phyloP scores from a whole-genome alignment of 2,113 vertebrate species.

The Pachyramphus minor region DNA sequence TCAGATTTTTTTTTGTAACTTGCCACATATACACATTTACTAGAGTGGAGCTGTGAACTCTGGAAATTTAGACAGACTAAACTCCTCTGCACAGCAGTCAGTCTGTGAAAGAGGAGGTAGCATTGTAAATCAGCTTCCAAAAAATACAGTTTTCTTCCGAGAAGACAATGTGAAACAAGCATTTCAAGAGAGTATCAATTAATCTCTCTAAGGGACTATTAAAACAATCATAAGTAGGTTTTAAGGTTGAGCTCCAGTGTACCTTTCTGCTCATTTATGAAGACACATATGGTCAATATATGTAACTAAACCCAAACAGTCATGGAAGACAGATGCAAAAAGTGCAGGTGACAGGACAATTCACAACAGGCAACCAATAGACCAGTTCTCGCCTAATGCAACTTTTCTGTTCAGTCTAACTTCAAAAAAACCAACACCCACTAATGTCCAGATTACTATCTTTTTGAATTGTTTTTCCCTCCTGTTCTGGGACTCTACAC shows the following conservation, averaged over 20 bases:
- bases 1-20: neutral
- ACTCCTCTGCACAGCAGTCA: neutral
- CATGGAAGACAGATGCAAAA: neutral
- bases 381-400: neutral
- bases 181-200: neutral
- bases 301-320: neutral
- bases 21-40: neutral
- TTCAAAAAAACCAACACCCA: neutral
- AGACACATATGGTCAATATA: neutral
- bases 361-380: neutral
- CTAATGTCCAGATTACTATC: neutral
- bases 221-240: neutral
- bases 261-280: neutral
- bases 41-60: neutral
- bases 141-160: neutral
- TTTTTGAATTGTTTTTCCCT: neutral
- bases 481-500: neutral
- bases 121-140: neutral
- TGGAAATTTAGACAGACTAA: neutral
- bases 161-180: neutral
- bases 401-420: neutral
- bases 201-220: neutral
- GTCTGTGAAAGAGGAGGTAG: neutral
- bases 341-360: neutral
- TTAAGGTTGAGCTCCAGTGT: neutral